phyloP scores from a whole-genome alignment of 92 coral and sea anemone genomes.

The Porites divaricata region DNA sequence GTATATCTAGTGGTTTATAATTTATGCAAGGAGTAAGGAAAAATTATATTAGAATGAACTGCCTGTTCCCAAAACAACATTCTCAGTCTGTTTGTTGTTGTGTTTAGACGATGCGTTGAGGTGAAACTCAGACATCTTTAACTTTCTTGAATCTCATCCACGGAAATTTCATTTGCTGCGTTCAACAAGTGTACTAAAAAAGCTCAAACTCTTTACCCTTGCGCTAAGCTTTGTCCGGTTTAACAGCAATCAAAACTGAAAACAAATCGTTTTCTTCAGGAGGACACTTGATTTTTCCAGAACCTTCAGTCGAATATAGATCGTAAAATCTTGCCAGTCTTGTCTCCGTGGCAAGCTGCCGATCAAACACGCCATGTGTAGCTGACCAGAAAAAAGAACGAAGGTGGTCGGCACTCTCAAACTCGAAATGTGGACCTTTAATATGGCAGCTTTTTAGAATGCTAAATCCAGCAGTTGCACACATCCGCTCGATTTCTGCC shows the following conservation, averaged over 20 bases:
- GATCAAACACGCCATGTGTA: conserved; percentile 18
- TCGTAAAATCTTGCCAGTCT: conserved; percentile 15
- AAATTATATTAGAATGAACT: too few species aligned
- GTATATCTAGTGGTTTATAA: too few species aligned
- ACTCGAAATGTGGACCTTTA: not conserved
- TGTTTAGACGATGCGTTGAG: too few species aligned
- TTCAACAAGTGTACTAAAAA: not conserved
- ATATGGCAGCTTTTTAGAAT: not conserved
- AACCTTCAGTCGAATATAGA: not conserved
- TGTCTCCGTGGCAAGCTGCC: not conserved
- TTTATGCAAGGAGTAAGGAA: too few species aligned
- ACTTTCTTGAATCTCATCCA: too few species aligned
- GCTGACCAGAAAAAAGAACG: conserved; percentile 23
- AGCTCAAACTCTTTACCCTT: not conserved
- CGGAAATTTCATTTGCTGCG: too few species aligned
- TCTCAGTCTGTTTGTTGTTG: too few species aligned
- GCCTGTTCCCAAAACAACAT: too few species aligned
- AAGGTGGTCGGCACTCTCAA: not conserved
- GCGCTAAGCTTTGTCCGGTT: not conserved
- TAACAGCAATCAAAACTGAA: conserved; percentile 3
- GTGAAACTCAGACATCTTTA: too few species aligned
- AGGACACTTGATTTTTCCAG: not conserved
- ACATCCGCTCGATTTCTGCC: conserved; percentile 1
- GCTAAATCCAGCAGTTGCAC: not conserved
- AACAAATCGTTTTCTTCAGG: not conserved